A percentile compares a stretch with the other conserved stretches of the same genome.
These are phyloP conservation scores for Petrocephalus zakoni DNA, from an alignment of 2,113 vertebrate genomes.

Conservation along the genomic window DNA sequence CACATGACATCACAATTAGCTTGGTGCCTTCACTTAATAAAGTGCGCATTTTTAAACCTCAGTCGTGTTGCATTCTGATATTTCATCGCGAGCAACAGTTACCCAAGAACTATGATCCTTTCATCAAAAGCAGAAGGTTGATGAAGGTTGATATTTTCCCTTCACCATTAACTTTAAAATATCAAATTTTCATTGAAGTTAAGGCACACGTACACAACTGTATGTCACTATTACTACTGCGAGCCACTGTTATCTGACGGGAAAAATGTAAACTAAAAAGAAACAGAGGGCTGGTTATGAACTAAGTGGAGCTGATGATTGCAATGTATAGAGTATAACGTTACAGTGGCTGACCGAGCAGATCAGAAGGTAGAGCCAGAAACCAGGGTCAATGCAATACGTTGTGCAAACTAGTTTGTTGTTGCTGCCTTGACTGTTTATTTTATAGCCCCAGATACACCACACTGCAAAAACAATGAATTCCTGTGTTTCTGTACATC, in stretches of 20 bases:
- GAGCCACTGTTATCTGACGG: not conserved
- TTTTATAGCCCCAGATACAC: not conserved
- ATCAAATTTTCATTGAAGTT: not conserved
- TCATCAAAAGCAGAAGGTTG: not conserved
- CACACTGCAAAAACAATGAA: not conserved
- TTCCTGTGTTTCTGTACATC: not conserved
- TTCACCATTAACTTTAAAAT: not conserved
- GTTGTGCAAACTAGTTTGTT: not conserved
- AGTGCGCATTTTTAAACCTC: not conserved
- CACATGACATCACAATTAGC: not conserved
- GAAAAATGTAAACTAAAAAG: not conserved
- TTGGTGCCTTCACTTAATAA: not conserved
- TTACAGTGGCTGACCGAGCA: not conserved
- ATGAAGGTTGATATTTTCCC: not conserved
- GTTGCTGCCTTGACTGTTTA: not conserved
- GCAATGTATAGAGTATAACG: not conserved
- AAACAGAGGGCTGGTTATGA: not conserved
- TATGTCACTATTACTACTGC: not conserved
- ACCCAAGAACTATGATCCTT: not conserved
- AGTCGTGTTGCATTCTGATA: not conserved
- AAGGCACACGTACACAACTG: not conserved
- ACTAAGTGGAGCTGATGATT: not conserved
- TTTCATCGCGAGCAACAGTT: not conserved
- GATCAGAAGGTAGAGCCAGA: not conserved
- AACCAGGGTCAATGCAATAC: not conserved